Evolutionary conservation across 2,113 vertebrate genomes (phyloP), one percentile per base, ranked within the genome.

Genomic region (Nanorana parkeri): DNA sequence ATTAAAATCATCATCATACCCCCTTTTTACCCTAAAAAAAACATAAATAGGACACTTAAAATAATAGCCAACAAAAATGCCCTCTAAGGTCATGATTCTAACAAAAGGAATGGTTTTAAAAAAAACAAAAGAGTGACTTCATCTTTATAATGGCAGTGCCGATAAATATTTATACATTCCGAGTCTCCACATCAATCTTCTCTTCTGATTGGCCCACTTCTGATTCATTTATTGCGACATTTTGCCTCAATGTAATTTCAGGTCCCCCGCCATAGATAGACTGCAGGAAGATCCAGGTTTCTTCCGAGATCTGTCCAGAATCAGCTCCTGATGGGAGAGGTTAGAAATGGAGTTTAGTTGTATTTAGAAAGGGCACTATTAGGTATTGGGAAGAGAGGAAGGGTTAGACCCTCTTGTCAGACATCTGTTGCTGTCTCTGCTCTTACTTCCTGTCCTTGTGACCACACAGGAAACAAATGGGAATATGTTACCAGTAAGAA

Each of bases 261-360:
- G 98, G 98, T 5, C 98, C 98, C 47, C 98, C 98, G 24, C 96
- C 94, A 54, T 99, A 97, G 85, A 99, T 96, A 0, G 94, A 96
- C 85, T 97, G 94, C 54, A 99, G 95, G 89, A 99, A 99, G 91
- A 94, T 96, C 98, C 98, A 99, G 1, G 97, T 99, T 91, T 99
- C 97, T 86, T 98, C 97, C 3, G 97, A 99, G 90, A 99, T 99
- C 87, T 99, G 98, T 68, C 98, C 98, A 77, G 97, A 99, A 91
- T 99, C 97, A 17, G 98, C 97, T 85, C 98, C 98, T 98, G 88
- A 78, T 13, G 17, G 32, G 10, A n/a, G n/a, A 10, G 10, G 21
- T 8, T n/a, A 54, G 24, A 23, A 52, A 65, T 17, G 2, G 28
- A 29, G 26, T 15, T 47, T 47, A 47, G 41, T 47, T 47, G 13